Conservation (phyloP, 2,113 vertebrate genomes). For the Paraplagusia blochii region DNA sequence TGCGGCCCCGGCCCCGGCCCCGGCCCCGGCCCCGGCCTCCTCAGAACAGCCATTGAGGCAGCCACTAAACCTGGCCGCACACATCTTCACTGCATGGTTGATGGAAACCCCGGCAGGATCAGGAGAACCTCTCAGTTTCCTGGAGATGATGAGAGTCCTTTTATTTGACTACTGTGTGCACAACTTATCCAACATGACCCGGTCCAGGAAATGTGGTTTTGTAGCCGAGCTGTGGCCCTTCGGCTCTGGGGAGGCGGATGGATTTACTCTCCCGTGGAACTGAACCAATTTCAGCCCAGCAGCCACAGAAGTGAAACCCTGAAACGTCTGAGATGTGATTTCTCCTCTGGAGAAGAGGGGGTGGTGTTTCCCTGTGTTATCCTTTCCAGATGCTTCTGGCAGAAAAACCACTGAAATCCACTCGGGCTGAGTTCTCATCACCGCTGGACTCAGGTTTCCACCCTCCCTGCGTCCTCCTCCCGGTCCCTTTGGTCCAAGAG, state of each 20-base stretch:
- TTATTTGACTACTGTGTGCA: conserved; percentile 4
- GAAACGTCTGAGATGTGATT: conserved; percentile 41
- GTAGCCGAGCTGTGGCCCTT: background rate
- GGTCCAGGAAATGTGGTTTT: conserved; percentile 14
- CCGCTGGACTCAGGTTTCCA: conserved; percentile 56
- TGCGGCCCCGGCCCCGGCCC: conserved; percentile 38
- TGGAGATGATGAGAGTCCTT: conserved; percentile 1
- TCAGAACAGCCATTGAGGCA: conserved; percentile 79
- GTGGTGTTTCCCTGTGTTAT: conserved; percentile 56
- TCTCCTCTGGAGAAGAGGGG: conserved; percentile 40
- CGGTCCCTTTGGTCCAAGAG: conserved; percentile 20
- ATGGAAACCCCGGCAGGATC: background rate
- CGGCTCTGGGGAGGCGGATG: background rate
- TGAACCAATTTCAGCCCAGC: conserved; percentile 11
- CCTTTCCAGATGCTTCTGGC: conserved; percentile 75
- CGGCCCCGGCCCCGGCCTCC: conserved; percentile 62
- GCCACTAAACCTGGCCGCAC: conserved; percentile 75
- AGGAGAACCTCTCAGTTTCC: conserved; percentile 3
- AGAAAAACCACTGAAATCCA: conserved; percentile 53
- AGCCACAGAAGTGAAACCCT: conserved; percentile 14
- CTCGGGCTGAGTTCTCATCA: conserved; percentile 52
- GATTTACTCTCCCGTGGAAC: background rate
- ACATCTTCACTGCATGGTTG: conserved; percentile 78
- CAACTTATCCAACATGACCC: conserved; percentile 16
- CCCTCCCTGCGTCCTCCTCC: conserved; percentile 17